Evolutionary conservation across 2,888 invertebrate genomes (phyloP).

Genomic region (Aleiodes alternator): DNA sequence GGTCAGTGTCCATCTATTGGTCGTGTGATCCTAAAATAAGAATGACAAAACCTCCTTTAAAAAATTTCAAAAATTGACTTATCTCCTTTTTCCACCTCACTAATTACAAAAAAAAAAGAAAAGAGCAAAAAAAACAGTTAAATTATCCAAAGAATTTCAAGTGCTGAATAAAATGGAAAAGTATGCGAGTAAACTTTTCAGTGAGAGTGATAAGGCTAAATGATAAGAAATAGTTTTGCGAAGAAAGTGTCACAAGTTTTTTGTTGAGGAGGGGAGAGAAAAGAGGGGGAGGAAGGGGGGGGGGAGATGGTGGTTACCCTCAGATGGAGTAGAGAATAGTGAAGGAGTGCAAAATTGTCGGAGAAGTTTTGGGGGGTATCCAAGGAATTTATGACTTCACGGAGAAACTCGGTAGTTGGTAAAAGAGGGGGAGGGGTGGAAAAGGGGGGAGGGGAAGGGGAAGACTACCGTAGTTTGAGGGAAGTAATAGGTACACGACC

Average conservation of each 20-base stretch:
- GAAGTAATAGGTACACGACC: constrained; percentile 31
- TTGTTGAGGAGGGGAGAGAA: constrained; percentile 15
- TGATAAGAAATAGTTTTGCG: constrained; percentile 42
- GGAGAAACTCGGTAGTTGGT: constrained; percentile 53
- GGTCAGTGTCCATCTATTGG: too few species aligned
- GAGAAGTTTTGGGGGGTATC: constrained; percentile 39
- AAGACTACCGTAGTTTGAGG: not conserved
- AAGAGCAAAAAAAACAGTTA: not conserved
- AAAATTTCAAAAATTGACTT: too few species aligned
- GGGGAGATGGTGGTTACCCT: constrained; percentile 21
- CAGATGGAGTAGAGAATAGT: constrained; percentile 32
- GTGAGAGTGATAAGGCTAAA: constrained; percentile 21
- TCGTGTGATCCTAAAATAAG: too few species aligned
- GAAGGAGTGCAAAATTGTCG: constrained; percentile 36
- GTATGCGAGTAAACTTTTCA: constrained; percentile 24
- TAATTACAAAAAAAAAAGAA: too few species aligned
- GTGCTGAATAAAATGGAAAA: constrained; percentile 18
- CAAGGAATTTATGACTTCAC: constrained; percentile 57
- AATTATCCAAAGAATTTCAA: constrained; percentile 36
- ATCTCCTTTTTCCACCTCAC: too few species aligned
- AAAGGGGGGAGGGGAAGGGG: constrained; percentile 1
- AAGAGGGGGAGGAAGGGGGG: constrained; percentile 19
- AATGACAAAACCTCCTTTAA: too few species aligned
- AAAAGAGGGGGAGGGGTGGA: constrained; percentile 41
- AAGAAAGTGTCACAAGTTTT: constrained; percentile 37